These are phyloP conservation scores for Platichthys stellatus DNA, from an alignment of 2,113 vertebrate species.

Conservation along the genomic window DNA sequence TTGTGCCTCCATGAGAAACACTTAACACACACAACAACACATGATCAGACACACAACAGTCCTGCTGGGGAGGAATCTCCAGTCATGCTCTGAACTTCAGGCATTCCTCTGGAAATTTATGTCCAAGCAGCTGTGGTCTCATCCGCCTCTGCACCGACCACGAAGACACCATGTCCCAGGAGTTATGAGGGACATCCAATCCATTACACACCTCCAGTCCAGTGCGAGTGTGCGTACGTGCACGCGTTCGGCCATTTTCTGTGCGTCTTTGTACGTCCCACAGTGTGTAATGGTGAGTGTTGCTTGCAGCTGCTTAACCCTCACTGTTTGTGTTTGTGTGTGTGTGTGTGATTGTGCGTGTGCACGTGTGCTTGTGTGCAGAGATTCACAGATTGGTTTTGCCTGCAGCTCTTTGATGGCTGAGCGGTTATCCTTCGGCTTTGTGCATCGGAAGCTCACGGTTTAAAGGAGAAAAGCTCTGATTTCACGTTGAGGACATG, in stretches of 20 bases:
- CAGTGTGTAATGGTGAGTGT: slow-evolving; percentile 37
- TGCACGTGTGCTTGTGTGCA: slow-evolving; percentile 17
- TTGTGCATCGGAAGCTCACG: slow-evolving; percentile 57
- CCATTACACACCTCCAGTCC: slow-evolving; percentile 79
- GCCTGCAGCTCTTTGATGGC: slow-evolving; percentile 66
- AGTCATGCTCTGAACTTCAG: slow-evolving; percentile 68
- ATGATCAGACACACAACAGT: slow-evolving; percentile 21
- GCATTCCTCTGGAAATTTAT: slow-evolving; percentile 83
- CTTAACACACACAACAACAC: slow-evolving; percentile 23
- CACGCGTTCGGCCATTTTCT: slow-evolving; percentile 60
- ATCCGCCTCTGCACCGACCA: slow-evolving; percentile 64
- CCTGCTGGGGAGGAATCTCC: slow-evolving; percentile 67
- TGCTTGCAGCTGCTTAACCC: slow-evolving; percentile 59
- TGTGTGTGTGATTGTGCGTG: not conserved
- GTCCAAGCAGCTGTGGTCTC: slow-evolving; percentile 80
- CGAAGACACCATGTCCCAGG: slow-evolving; percentile 74
- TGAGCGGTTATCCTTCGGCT: slow-evolving; percentile 50
- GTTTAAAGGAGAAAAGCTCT: slow-evolving; percentile 47
- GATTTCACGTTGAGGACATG: slow-evolving; percentile 63
- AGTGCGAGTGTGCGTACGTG: slow-evolving; percentile 32
- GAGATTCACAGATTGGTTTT: slow-evolving; percentile 55
- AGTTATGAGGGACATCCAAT: slow-evolving; percentile 78
- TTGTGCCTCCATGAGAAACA: not conserved
- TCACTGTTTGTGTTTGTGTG: slow-evolving; percentile 12
- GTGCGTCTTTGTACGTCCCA: slow-evolving; percentile 35